phyloP scores from a whole-genome alignment of 1,140 invertebrate genomes.

The Anthonomus grandis region DNA sequence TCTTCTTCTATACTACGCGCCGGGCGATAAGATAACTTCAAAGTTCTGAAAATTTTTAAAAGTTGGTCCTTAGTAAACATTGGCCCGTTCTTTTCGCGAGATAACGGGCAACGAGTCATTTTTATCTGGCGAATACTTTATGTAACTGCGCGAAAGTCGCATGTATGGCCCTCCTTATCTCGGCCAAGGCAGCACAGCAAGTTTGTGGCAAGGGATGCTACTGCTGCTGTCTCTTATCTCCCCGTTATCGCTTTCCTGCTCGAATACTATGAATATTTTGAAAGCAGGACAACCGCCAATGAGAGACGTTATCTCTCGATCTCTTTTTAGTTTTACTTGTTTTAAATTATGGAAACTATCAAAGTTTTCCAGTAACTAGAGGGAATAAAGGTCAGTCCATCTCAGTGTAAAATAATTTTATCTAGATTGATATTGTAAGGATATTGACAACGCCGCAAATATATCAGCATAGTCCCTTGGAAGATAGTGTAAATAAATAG shows the following conservation, averaged over 20 bases:
- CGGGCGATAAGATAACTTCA: slow-evolving; percentile 26
- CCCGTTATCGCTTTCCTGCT: slow-evolving; percentile 25
- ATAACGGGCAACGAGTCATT: slow-evolving; percentile 22
- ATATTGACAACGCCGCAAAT: no score
- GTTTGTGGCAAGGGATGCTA: slow-evolving; percentile 20
- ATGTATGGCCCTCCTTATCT: slow-evolving; percentile 26
- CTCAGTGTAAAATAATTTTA: no score
- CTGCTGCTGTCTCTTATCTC: no score
- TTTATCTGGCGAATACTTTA: slow-evolving; percentile 27
- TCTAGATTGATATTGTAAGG: no score
- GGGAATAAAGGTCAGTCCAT: no score
- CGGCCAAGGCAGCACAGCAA: slow-evolving; percentile 26
- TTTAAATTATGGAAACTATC: no score
- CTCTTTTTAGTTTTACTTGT: no score
- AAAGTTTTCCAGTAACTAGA: no score
- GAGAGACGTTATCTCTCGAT: slow-evolving; percentile 20
- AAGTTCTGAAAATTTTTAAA: slow-evolving; percentile 26
- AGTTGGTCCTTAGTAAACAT: slow-evolving; percentile 28
- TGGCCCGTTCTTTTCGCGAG: slow-evolving; percentile 19
- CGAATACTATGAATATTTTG: no score
- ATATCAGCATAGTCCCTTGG: no score
- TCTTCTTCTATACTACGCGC: no score
- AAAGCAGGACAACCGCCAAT: slow-evolving; percentile 22
- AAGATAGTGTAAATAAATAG: no score
- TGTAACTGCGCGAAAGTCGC: slow-evolving; percentile 27